Evolutionary conservation across 2,888 invertebrate genomes (phyloP), one percentile per base, ranked within the genome.

Genomic region (Rugalucina vietnamica): DNA sequence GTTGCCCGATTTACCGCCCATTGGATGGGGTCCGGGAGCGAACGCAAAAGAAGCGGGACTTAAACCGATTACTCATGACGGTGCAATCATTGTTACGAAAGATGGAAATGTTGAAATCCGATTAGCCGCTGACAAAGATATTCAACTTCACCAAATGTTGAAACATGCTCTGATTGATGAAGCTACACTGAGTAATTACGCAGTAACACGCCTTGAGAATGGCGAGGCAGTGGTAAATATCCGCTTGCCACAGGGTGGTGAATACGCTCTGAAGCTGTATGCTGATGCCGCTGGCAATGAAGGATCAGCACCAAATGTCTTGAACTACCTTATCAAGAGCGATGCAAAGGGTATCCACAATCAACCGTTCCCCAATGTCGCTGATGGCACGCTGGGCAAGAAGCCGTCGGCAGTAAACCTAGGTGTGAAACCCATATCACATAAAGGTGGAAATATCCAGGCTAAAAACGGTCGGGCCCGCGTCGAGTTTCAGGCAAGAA

Each of bases 1-100:
- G 0, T 80, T 94, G 77, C 94, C 94, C 0, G 94, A 93, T 84
- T 90, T 91, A 50, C 94, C 94, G 4, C 92, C 93, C 0, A 90
- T 94, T 43, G 94, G 94, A 18, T 94, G 94, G 94, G 94, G 94
- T 34, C 93, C 93, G 1, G 92, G 92, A 8, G 87, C 86, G 5
- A 92, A 93, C 69, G 91, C 91, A 10, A 90, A 91, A 65, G 88
- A 91, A 60, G 92, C 90, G 4, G 94, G 94, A 10, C 85, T 94
- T 18, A 89, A 85, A 71, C 91, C 94, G 10, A 87, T 89, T 72
- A 89, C 93, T 37, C 94, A 94, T 86, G 90, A 92, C 60, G 90
- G 91, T 34, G 93, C 92, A n/a, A 89, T 93, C 29, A 91, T 94
- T 72, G 87, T 90, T 5, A 91, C 93, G 4, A 89, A 92, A 70